Conservation (phyloP, 2,888 invertebrate genomes). For the Willowsia nigromaculata region DNA sequence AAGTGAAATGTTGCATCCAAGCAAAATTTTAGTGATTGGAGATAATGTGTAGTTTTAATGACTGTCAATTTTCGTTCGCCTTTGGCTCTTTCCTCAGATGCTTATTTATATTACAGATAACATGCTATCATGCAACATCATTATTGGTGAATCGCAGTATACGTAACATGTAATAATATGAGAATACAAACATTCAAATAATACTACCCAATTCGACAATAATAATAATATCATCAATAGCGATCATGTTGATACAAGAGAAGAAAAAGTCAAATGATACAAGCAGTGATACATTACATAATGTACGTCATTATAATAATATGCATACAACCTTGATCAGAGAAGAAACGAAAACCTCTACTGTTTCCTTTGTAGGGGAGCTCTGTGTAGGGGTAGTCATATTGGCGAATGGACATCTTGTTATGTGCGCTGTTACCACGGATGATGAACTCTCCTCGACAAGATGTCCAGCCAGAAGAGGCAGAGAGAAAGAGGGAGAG, state of each 20-base stretch:
- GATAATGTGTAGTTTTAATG: conserved; percentile 75
- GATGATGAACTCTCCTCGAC: conserved; percentile 62
- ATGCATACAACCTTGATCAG: background rate
- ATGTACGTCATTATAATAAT: background rate
- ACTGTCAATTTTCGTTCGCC: conserved; percentile 78
- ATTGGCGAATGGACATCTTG: conserved; percentile 60
- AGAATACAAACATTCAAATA: conserved; percentile 18
- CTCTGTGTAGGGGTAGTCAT: background rate
- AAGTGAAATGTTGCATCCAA: conserved; percentile 58
- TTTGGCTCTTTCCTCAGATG: conserved; percentile 77
- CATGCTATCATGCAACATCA: conserved; percentile 34
- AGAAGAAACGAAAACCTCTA: conserved; percentile 13
- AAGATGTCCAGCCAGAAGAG: conserved; percentile 57
- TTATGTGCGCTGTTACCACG: conserved; percentile 56
- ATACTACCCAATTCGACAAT: conserved; percentile 27
- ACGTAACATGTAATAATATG: conserved; percentile 23
- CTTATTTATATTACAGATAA: conserved; percentile 76
- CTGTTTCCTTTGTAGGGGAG: conserved; percentile 35
- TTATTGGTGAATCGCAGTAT: conserved; percentile 20
- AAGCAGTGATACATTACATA: conserved; percentile 13
- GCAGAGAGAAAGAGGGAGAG: conserved; percentile 29
- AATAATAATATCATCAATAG: no score
- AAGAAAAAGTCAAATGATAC: conserved; percentile 38
- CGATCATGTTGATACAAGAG: conserved; percentile 52
- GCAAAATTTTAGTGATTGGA: conserved; percentile 77